phyloP scores from a whole-genome alignment of 1,140 invertebrate genomes.

The Plodia interpunctella region DNA sequence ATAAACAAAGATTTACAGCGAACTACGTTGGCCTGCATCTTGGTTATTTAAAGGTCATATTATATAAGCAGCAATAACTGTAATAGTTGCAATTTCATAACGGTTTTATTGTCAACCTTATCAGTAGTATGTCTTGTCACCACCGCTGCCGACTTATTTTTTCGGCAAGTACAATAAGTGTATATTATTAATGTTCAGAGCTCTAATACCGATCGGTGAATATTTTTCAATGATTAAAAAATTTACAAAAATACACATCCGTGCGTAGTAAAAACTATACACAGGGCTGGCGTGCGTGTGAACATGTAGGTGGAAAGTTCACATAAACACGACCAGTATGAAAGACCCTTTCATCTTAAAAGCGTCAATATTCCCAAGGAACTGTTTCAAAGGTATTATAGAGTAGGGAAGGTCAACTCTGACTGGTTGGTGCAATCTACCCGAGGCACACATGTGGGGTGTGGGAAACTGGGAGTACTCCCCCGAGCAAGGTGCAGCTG shows the following conservation, averaged over 20 bases:
- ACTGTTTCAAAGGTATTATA: slow-evolving; percentile 10
- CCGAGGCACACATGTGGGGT: slow-evolving; percentile 31
- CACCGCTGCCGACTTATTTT: too few relatives aligned
- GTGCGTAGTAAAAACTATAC: neutral
- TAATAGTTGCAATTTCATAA: too few relatives aligned
- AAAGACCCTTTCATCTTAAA: slow-evolving; percentile 23
- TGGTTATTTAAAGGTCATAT: too few relatives aligned
- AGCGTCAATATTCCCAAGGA: slow-evolving; percentile 9
- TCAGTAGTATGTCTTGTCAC: too few relatives aligned
- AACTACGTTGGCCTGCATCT: too few relatives aligned
- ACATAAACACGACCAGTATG: slow-evolving; percentile 27
- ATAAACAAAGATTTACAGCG: too few relatives aligned
- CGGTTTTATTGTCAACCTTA: too few relatives aligned
- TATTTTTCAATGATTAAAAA: too few relatives aligned
- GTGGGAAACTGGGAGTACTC: slow-evolving; percentile 27
- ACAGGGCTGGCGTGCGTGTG: slow-evolving; percentile 25
- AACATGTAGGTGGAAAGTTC: slow-evolving; percentile 33
- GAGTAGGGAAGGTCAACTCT: slow-evolving; percentile 20
- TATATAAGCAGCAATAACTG: too few relatives aligned
- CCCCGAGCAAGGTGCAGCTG: slow-evolving; percentile 34
- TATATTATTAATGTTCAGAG: too few relatives aligned
- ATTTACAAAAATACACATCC: neutral
- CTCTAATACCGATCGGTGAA: too few relatives aligned
- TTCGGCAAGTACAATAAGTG: too few relatives aligned
- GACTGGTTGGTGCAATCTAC: slow-evolving; percentile 11